Conservation (phyloP, 2,888 invertebrate species). For the Tortricodes alternella region DNA sequence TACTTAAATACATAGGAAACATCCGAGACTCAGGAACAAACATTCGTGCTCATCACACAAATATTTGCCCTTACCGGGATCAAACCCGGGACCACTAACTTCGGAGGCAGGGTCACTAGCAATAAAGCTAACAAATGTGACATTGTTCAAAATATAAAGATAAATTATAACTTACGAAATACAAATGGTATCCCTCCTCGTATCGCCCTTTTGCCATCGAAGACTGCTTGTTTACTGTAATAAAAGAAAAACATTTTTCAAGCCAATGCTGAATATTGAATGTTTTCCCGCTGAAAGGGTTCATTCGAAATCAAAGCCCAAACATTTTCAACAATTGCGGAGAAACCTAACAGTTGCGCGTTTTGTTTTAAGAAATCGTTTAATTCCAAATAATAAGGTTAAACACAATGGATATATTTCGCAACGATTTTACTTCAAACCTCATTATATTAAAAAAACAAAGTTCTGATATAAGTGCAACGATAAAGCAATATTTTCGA, state of each 20-base stretch:
- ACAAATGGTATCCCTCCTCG: constrained; percentile 98
- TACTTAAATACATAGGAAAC: too few relatives aligned
- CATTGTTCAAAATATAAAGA: too few relatives aligned
- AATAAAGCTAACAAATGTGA: too few relatives aligned
- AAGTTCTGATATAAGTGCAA: too few relatives aligned
- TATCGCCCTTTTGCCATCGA: constrained; percentile 98
- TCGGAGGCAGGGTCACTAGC: too few relatives aligned
- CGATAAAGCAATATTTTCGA: too few relatives aligned
- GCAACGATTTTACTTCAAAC: neutral
- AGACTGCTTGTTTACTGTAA: constrained; percentile 95
- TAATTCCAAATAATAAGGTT: neutral
- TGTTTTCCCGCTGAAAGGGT: neutral
- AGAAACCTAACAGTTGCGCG: neutral
- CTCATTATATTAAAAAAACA: too few relatives aligned
- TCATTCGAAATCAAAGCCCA: neutral
- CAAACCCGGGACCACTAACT: too few relatives aligned
- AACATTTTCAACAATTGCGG: neutral
- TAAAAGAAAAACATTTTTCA: constrained; percentile 38
- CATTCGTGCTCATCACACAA: too few relatives aligned
- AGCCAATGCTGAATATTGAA: constrained; percentile 33
- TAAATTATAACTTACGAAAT: constrained; percentile 91
- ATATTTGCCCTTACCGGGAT: too few relatives aligned
- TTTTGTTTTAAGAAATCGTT: neutral
- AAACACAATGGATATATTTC: neutral
- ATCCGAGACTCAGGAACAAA: too few relatives aligned